phyloP scores from a whole-genome alignment of 2,888 invertebrate genomes.

The Epistrophe eligans region DNA sequence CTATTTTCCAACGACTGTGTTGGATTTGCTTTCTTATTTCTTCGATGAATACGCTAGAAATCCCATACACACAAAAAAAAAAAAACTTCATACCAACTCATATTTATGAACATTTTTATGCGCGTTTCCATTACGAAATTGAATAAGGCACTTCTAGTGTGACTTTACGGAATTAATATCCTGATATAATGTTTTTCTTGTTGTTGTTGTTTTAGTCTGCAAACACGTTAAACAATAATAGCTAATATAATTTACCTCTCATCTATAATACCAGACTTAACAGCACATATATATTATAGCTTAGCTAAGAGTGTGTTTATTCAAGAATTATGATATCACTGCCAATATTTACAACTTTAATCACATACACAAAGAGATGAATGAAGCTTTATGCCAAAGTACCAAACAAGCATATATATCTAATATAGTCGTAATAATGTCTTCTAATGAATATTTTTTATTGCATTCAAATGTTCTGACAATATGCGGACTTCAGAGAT shows the following conservation, averaged over 20 bases:
- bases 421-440: conserved; percentile 27
- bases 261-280: conserved; percentile 38
- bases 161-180: conserved; percentile 20
- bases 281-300: neutral
- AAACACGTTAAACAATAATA: conserved; percentile 37
- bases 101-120: conserved; percentile 10
- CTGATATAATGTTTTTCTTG: conserved; percentile 6
- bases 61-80: neutral
- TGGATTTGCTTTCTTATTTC: neutral
- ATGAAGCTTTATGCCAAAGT: conserved; percentile 40
- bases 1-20: neutral
- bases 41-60: neutral
- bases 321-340: conserved; percentile 50
- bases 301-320: conserved; percentile 44
- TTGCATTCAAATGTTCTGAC: conserved; percentile 55
- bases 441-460: conserved; percentile 71
- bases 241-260: conserved; percentile 10
- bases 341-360: conserved; percentile 63
- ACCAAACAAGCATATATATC: conserved; percentile 15
- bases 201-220: conserved; percentile 11
- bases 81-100: neutral
- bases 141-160: conserved; percentile 20
- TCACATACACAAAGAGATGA: conserved; percentile 34
- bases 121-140: conserved; percentile 35
- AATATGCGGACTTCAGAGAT: conserved; percentile 52